Evolutionary conservation across 2,797 vertebrate species (phyloP), one percentile per base, ranked within the genome.

Genomic region (Sebastes oblongus): DNA sequence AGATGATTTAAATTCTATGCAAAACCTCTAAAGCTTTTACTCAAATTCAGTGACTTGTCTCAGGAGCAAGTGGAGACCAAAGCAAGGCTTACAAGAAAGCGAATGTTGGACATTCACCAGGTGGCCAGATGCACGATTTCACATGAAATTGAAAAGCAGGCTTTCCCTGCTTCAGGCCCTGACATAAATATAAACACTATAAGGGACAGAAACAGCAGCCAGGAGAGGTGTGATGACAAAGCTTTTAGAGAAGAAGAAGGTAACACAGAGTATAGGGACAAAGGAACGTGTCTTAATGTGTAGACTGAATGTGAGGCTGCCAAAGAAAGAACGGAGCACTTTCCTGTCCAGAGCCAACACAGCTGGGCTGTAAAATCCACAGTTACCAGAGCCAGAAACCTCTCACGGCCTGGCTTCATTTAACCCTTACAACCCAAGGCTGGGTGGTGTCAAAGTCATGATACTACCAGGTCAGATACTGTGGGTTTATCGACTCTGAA

Each of bases 341-440:
- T 55, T 52, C 42, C 60, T 59, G 34, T 54, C 50, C 62, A 16
- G 78, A 86, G 75, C 80, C 76, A 78, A 84, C 64, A 79, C 85
- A 89, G 67, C 79, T 80, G 78, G 72, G 62, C 75, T 80, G 52
- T 82, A 85, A 86, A 87, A 78, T 61, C 86, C 78, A 75, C 18
- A 54, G 78, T 79, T 64, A 6, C 55, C 54, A 72, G 59, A 76
- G 76, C 55, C 77, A 86, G 66, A 75, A 91, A 29, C 54, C 61
- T 62, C 29, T 61, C 46, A 64, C 9, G 52, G 11, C 67, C 56
- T 56, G 32, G 14, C 50, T 80, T 39, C 29, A 65, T 84, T 76
- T 65, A 83, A 76, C 61, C 64, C 67, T 70, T 81, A 50, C 25
- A 14, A 50, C 24, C 9, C 20, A 3, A 71, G 46, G 5, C 39